phyloP scores from a whole-genome alignment of 2,113 vertebrate species.

The Alethe castanea region DNA sequence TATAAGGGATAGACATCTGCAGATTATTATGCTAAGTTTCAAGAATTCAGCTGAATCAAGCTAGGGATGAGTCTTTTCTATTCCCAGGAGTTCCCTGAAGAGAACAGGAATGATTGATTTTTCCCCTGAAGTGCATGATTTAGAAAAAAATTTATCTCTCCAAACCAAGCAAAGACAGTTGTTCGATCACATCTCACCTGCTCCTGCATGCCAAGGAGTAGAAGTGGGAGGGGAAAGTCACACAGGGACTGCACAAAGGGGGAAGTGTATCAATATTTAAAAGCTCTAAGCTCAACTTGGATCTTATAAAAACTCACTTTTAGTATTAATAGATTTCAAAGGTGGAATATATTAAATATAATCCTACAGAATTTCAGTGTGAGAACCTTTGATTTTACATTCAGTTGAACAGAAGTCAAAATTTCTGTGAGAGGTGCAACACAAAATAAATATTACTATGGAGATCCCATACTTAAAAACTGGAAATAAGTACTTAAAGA shows the following conservation, averaged over 20 bases:
- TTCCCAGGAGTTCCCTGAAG: neutral
- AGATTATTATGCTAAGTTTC: conserved; percentile 15
- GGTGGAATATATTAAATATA: conserved; percentile 41
- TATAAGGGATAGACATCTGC: conserved; percentile 15
- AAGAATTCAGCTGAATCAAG: conserved; percentile 32
- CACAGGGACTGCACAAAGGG: neutral
- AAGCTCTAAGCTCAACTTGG: neutral
- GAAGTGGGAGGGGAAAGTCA: neutral
- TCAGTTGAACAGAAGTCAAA: neutral
- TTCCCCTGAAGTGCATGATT: neutral
- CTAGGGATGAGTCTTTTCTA: conserved; percentile 8
- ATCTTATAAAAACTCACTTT: conserved; percentile 41
- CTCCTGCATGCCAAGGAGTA: conserved; percentile 23
- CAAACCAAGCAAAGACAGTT: conserved; percentile 18
- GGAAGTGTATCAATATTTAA: conserved; percentile 34
- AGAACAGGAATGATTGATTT: conserved; percentile 36
- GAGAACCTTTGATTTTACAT: neutral
- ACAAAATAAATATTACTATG: neutral
- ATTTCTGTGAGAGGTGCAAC: neutral
- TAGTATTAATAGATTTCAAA: conserved; percentile 29
- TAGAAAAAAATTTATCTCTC: neutral
- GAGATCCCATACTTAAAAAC: neutral
- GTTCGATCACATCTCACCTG: conserved; percentile 35
- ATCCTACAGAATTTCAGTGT: neutral
- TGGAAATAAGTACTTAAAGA: neutral